Base-by-base conservation (phyloP, 2,797 vertebrate genomes). In the Mus spretus region DNA sequence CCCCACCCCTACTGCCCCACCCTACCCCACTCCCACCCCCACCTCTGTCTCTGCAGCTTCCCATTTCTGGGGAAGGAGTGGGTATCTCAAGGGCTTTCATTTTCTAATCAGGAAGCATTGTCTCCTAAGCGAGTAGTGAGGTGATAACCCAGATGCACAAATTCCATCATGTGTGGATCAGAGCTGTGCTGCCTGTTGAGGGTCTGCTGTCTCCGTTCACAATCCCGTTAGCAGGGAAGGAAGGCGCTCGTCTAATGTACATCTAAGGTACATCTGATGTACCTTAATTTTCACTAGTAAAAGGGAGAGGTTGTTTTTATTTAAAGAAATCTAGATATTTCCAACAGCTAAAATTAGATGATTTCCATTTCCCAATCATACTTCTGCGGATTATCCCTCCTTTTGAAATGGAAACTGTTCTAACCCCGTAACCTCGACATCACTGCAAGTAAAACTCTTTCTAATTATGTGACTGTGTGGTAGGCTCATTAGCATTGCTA, bases 351-450 rank as follows among this genome's bases (percentile, higher is more conserved):
- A 98, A 98, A 97, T 97, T 95, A 96, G 93, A 94, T 96, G 96
- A 98, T 98, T 98, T 98, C 90, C 90, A 97, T 98, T 98, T 92
- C 90, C 93, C 93, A 82, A 0, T 98, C 95, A 89, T 96, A 78
- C 94, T 98, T 96, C 94, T 97, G 97, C 94, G 75, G 92, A 97
- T 98, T 97, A 96, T 97, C 93, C 97, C 96, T 93, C 95, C 98
- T 98, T 98, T 98, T 98, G 98, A 98, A 98, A 98, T 97, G 95
- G 98, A 98, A 98, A 98, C 98, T 97, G 95, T 97, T 91, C 95
- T 98, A 98, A 98, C 98, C 98, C 97, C 92, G 17, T 98, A 98
- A 98, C 98, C 97, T 97, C 97, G 93, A 93, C 95, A 98, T 97
- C 97, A 98, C 97, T 98, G 92, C 89, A 85, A 98, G 97, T 98